These are phyloP conservation scores for Delia radicum DNA, from an alignment of 1,140 invertebrate species.

Conservation along the genomic window DNA sequence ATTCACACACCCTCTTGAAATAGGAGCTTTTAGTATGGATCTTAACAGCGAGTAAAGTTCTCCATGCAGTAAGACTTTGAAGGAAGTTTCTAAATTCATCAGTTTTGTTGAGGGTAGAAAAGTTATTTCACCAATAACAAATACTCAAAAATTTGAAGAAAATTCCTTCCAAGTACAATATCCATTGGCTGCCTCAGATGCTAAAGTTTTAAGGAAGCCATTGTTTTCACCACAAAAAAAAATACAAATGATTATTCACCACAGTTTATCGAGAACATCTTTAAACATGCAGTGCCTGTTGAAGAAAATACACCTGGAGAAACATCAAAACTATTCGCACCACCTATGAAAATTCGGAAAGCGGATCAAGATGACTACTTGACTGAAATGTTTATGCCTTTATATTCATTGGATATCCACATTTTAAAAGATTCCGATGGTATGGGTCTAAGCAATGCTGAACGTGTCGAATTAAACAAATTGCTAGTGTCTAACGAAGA, in stretches of 20 bases:
- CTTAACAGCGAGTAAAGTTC: not conserved
- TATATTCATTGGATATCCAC: not conserved
- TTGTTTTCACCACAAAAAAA: not conserved
- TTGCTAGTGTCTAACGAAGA: too few species aligned
- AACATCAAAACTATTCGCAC: not conserved
- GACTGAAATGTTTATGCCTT: not conserved
- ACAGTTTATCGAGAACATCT: not conserved
- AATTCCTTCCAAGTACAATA: constrained; percentile 28
- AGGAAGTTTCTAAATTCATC: not conserved
- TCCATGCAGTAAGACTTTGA: not conserved
- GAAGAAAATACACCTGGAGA: too few species aligned
- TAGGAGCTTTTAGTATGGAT: not conserved
- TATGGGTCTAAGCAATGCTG: not conserved
- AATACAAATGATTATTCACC: not conserved
- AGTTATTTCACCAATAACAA: not conserved
- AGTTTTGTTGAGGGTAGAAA: not conserved
- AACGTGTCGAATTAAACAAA: too few species aligned
- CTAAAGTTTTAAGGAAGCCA: not conserved
- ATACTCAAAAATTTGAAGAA: not conserved
- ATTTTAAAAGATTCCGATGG: not conserved
- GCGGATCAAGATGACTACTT: not conserved
- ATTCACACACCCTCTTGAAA: not conserved
- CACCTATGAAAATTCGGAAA: not conserved
- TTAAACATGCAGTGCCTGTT: not conserved
- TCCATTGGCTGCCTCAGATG: not conserved